phyloP scores from a whole-genome alignment of 2,888 invertebrate genomes.

The Ophion obscuratus region DNA sequence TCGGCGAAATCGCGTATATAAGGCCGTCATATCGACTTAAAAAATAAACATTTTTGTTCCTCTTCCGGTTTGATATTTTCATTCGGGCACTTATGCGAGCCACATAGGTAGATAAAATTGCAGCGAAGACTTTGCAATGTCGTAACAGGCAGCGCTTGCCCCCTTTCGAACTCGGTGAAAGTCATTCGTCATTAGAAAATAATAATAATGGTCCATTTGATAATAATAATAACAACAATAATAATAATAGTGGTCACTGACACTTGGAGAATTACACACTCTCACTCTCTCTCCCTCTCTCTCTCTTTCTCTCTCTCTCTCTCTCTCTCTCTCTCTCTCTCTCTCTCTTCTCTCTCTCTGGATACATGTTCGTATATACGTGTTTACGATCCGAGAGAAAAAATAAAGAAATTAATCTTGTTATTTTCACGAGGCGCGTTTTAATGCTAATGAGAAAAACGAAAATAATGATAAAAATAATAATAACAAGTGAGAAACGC shows the following conservation, averaged over 20 bases:
- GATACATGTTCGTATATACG: constrained; percentile 42
- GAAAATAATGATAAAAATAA: constrained; percentile 7
- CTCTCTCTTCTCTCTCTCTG: neutral
- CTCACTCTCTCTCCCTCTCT: neutral
- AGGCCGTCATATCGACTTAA: neutral
- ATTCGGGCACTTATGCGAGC: neutral
- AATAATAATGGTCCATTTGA: constrained; percentile 4
- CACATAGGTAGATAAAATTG: neutral
- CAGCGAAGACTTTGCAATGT: constrained; percentile 36
- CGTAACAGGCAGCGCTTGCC: constrained; percentile 38
- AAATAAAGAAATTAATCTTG: neutral
- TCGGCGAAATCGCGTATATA: no score
- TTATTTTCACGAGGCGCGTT: neutral
- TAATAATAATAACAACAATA: constrained; percentile 19
- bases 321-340: no score
- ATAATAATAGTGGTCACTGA: constrained; percentile 11
- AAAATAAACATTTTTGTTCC: constrained; percentile 21
- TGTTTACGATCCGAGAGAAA: constrained; percentile 39
- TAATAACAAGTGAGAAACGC: constrained; percentile 11
- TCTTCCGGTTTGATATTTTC: constrained; percentile 46
- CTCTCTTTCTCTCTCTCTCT: no score
- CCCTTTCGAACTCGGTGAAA: constrained; percentile 55
- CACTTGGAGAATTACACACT: constrained; percentile 15
- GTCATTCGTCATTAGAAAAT: constrained; percentile 57
- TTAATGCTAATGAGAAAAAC: neutral